Conservation (phyloP, 1,140 invertebrate species). For the Ceratoteleas bidentatus region DNA sequence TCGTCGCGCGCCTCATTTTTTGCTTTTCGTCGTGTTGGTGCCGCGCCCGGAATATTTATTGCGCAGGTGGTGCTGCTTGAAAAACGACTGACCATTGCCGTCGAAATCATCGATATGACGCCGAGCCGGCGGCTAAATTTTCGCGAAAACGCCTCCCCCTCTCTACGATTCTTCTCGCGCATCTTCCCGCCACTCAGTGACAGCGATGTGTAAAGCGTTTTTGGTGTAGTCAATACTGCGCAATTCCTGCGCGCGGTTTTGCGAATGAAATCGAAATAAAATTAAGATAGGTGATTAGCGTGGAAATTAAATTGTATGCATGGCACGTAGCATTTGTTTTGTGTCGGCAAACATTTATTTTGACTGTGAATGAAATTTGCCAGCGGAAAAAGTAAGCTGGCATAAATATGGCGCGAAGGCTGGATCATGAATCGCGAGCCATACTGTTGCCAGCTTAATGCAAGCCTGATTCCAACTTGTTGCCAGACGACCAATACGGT, state of each 20-base stretch:
- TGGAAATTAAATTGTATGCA: constrained; percentile 10
- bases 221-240: constrained; percentile 14
- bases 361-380: constrained; percentile 34
- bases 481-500: too few relatives aligned
- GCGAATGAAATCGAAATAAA: constrained; percentile 43
- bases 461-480: too few relatives aligned
- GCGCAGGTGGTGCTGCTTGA: constrained; percentile 46
- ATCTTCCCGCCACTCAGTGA: constrained; percentile 12
- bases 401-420: too few relatives aligned
- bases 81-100: constrained; percentile 59
- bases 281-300: constrained; percentile 39
- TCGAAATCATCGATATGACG: constrained; percentile 51
- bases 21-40: constrained; percentile 15
- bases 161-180: neutral
- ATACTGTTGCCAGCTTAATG: too few relatives aligned
- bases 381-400: too few relatives aligned
- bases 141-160: constrained; percentile 3
- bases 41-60: constrained; percentile 53
- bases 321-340: constrained; percentile 35
- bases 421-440: too few relatives aligned
- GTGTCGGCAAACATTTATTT: constrained; percentile 37
- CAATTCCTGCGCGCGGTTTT: constrained; percentile 12
- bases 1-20: constrained; percentile 11
- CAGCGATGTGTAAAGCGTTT: constrained; percentile 32
- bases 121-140: neutral